These are phyloP conservation scores for Diachrysia chrysitis DNA, from an alignment of 2,888 invertebrate genomes.

Conservation along the genomic window DNA sequence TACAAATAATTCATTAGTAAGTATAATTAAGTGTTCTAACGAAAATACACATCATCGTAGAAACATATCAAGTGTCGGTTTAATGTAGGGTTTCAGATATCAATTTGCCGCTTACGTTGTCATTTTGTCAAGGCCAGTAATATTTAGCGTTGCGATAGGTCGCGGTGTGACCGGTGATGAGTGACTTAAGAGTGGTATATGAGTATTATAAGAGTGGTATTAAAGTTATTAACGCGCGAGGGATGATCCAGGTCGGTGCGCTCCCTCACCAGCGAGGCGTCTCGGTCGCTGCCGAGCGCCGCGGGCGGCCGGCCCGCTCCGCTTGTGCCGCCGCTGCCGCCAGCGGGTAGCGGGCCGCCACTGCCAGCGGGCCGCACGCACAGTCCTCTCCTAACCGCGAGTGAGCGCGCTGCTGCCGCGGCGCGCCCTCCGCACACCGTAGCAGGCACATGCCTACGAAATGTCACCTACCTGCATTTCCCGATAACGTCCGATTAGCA, in stretches of 20 bases:
- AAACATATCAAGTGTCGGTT: constrained; percentile 30
- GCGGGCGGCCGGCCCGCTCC: constrained; percentile 49
- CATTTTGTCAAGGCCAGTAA: constrained; percentile 56
- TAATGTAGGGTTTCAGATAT: constrained; percentile 43
- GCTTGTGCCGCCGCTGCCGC: constrained; percentile 41
- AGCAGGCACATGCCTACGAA: constrained; percentile 83
- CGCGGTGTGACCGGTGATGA: constrained; percentile 33
- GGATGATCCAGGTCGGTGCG: constrained; percentile 84
- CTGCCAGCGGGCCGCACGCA: constrained; percentile 71
- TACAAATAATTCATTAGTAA: not conserved
- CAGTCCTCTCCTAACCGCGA: constrained; percentile 87
- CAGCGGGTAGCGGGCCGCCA: constrained; percentile 59
- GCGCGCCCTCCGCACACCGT: constrained; percentile 76
- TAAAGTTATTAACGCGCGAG: constrained; percentile 71
- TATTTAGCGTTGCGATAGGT: constrained; percentile 58
- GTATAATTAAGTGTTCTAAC: not conserved
- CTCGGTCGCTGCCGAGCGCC: constrained; percentile 53
- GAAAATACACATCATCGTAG: not conserved
- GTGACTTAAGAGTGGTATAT: constrained; percentile 24
- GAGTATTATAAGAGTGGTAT: constrained; percentile 48
- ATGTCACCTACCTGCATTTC: constrained; percentile 81
- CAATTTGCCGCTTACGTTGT: constrained; percentile 28
- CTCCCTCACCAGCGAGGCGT: constrained; percentile 70
- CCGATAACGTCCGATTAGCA: constrained; percentile 81
- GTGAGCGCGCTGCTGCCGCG: constrained; percentile 87